Conservation (phyloP, 2,888 invertebrate genomes). For the Trissolcus japonicus region DNA sequence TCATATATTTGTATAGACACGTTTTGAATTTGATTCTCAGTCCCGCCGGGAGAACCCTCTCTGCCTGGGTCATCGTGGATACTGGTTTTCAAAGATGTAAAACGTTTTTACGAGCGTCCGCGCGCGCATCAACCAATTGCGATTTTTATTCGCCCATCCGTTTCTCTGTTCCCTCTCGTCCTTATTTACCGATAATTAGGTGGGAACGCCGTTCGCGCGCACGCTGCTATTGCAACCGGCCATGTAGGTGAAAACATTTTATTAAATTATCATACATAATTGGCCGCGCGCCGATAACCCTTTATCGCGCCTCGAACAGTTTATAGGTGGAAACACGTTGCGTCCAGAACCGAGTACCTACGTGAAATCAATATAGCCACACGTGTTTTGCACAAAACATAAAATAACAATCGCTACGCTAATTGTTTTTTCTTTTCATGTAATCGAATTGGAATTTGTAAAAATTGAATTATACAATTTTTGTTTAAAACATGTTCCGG, state of each 20-base stretch:
- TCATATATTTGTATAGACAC: slow-evolving; percentile 41
- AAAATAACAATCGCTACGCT: slow-evolving; percentile 21
- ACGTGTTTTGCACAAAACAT: slow-evolving; percentile 34
- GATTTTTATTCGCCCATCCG: slow-evolving; percentile 1
- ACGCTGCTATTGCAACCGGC: slow-evolving; percentile 5
- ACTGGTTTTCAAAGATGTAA: slow-evolving; percentile 37
- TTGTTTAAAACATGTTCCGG: no score
- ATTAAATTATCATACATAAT: slow-evolving; percentile 53
- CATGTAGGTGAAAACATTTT: slow-evolving; percentile 46
- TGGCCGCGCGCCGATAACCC: slow-evolving; percentile 45
- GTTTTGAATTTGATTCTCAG: slow-evolving; percentile 36
- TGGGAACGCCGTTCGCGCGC: slow-evolving; percentile 38
- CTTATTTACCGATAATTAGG: slow-evolving; percentile 41
- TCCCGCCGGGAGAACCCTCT: slow-evolving; percentile 9
- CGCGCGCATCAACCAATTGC: slow-evolving; percentile 14
- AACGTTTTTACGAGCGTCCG: slow-evolving; percentile 37
- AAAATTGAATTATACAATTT: no score
- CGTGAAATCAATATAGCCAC: slow-evolving; percentile 50
- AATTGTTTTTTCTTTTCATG: neutral
- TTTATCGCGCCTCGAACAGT: slow-evolving; percentile 39
- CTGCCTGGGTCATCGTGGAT: slow-evolving; percentile 23
- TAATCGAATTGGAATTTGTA: neutral
- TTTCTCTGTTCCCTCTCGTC: slow-evolving; percentile 14
- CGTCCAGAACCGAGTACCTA: slow-evolving; percentile 26
- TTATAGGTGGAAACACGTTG: slow-evolving; percentile 43